Conservation (phyloP, 1,140 invertebrate species). For the Leptinotarsa lineolata region DNA sequence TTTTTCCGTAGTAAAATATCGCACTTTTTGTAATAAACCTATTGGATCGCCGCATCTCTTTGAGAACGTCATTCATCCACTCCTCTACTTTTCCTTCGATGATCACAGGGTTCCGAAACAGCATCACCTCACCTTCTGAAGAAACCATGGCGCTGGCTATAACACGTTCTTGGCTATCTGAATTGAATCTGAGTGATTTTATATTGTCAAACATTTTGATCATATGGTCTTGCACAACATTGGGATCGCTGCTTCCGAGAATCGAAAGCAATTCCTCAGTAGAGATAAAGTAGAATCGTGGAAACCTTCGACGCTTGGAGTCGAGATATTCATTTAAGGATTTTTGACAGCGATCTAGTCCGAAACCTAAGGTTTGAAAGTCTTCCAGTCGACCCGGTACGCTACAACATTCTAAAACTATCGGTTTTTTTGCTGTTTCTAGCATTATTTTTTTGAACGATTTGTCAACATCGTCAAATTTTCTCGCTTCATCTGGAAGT, state of each 20-base stretch:
- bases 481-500: constrained; percentile 83
- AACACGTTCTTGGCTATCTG: constrained; percentile 65
- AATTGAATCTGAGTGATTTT: constrained; percentile 68
- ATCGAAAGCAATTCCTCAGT: constrained; percentile 90
- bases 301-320: constrained; percentile 82
- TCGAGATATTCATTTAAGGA: constrained; percentile 88
- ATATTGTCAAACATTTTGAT: constrained; percentile 96
- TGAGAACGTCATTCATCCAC: constrained; percentile 85
- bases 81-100: constrained; percentile 75
- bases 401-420: constrained; percentile 77
- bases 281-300: constrained; percentile 91
- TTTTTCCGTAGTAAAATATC: constrained; percentile 81
- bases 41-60: constrained; percentile 83
- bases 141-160: constrained; percentile 82
- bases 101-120: constrained; percentile 68
- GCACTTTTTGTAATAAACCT: constrained; percentile 85
- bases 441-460: constrained; percentile 82
- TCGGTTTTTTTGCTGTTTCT: constrained; percentile 75
- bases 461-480: constrained; percentile 87
- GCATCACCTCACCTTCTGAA: constrained; percentile 83
- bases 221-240: constrained; percentile 86
- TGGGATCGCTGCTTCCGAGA: constrained; percentile 79
- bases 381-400: constrained; percentile 73
- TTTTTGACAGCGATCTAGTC: constrained; percentile 87
- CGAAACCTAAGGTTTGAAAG: constrained; percentile 71